Conservation (phyloP, 1,140 invertebrate genomes). For the Grapholita molesta region DNA sequence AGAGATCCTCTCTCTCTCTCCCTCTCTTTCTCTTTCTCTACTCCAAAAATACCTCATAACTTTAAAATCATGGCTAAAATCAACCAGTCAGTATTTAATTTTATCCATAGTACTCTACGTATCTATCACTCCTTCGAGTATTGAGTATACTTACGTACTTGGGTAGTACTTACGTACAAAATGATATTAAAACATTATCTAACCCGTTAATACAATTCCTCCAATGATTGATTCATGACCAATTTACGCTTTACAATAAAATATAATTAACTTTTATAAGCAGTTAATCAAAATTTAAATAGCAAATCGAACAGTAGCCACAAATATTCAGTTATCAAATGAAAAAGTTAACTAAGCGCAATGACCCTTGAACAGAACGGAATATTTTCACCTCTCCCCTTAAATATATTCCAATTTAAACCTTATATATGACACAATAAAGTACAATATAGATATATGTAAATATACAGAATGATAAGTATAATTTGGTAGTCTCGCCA, state of each 20-base stretch:
- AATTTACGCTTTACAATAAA: neutral
- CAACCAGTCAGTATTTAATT: too few relatives aligned
- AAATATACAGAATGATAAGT: neutral
- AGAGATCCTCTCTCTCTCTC: too few relatives aligned
- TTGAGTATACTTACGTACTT: too few relatives aligned
- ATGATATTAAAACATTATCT: neutral
- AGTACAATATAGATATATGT: neutral
- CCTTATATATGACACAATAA: neutral
- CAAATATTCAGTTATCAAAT: constrained; percentile 31
- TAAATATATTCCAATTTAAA: neutral
- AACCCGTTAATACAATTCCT: neutral
- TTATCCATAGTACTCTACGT: too few relatives aligned
- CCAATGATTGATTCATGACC: neutral
- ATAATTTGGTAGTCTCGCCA: neutral
- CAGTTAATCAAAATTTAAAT: constrained; percentile 10
- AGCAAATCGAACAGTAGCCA: constrained; percentile 39
- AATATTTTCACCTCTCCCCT: neutral
- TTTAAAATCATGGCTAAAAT: too few relatives aligned
- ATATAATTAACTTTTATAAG: constrained; percentile 3
- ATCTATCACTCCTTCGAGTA: too few relatives aligned
- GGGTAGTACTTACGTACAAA: neutral
- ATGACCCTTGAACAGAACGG: constrained; percentile 29
- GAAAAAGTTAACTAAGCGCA: constrained; percentile 35
- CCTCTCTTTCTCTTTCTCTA: too few relatives aligned
- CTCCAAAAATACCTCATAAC: too few relatives aligned